Evolutionary conservation across 2,113 vertebrate species (phyloP).

Genomic region (Sphyrna mokarran): DNA sequence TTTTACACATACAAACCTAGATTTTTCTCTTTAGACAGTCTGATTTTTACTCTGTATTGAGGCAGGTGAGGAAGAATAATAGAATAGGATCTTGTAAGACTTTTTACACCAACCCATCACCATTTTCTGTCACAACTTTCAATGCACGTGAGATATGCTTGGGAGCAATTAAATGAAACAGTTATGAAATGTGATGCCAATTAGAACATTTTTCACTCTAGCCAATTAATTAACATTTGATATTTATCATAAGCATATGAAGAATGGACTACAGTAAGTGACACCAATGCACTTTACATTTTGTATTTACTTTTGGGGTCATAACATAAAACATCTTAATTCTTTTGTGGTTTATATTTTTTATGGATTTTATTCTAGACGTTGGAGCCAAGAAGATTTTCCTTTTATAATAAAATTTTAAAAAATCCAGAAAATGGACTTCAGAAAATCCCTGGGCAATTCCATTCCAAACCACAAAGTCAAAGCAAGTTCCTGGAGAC

Average conservation of each 20-base stretch:
- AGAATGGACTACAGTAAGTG: neutral
- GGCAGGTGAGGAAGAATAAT: neutral
- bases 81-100: neutral
- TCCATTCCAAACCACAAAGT: no score
- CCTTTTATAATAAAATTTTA: no score
- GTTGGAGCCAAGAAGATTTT: neutral
- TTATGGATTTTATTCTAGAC: no score
- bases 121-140: neutral
- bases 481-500: no score
- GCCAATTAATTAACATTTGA: neutral
- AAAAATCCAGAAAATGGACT: no score
- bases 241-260: neutral
- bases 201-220: neutral
- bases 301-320: neutral
- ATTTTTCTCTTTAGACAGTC: neutral
- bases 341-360: neutral
- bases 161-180: neutral
- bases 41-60: neutral
- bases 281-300: neutral
- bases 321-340: neutral
- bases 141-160: neutral
- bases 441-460: no score
- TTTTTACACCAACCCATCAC: no score
- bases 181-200: neutral
- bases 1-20: neutral